These are phyloP conservation scores for Gnatocerus cornutus DNA, from an alignment of 2,888 invertebrate genomes.

Conservation along the genomic window DNA sequence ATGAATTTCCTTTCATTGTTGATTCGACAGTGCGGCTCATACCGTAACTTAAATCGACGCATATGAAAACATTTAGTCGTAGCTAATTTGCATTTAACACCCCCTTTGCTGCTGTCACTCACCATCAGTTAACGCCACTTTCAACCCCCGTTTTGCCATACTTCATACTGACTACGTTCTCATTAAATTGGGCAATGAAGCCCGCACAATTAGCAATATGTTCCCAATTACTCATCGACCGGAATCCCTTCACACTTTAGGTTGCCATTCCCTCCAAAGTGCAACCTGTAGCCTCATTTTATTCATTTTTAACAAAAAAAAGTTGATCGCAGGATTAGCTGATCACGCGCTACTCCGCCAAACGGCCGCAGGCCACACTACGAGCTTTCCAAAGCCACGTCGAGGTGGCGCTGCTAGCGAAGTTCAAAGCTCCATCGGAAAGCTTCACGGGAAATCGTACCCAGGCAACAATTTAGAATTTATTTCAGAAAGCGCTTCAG, in stretches of 20 bases:
- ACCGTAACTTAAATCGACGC: constrained; percentile 60
- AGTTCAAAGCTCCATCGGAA: constrained; percentile 20
- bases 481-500: too few species aligned
- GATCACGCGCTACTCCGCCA: constrained; percentile 12
- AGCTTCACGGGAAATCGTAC: constrained; percentile 10
- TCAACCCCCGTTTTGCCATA: constrained; percentile 56
- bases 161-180: constrained; percentile 57
- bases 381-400: neutral
- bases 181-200: constrained; percentile 66
- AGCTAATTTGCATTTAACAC: constrained; percentile 66
- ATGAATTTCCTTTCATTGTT: constrained; percentile 49
- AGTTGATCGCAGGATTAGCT: neutral
- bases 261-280: neutral
- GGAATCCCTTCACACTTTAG: neutral
- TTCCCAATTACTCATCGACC: constrained; percentile 64
- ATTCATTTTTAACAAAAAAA: too few species aligned
- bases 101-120: constrained; percentile 62
- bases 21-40: constrained; percentile 54
- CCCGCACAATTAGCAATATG: constrained; percentile 68
- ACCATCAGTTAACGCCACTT: constrained; percentile 61
- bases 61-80: constrained; percentile 61
- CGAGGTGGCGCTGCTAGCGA: constrained; percentile 28
- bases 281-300: too few species aligned
- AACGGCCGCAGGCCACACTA: constrained; percentile 7
- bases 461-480: too few species aligned